Base-by-base conservation (phyloP, 2,797 vertebrate genomes). In the Leptoclinus maculatus region DNA sequence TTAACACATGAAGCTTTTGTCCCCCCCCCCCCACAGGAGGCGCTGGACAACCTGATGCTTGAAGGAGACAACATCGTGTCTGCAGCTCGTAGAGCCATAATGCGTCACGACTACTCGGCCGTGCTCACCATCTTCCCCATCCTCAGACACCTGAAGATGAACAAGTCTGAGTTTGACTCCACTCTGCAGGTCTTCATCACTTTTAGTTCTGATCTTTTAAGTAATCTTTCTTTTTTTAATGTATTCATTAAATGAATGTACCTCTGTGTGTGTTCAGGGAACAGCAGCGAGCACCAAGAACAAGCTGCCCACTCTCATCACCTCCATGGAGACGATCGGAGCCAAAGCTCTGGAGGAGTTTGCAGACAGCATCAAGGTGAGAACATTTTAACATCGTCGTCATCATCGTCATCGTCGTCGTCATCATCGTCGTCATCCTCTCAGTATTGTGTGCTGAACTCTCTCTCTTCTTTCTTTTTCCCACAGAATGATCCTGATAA, bases 251-350 rank as follows among this genome's bases (percentile, higher is more conserved):
- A 29, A 8, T 56, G 0, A 10, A 0, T 5, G 4, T 13, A 5
- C 12, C 13, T 43, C 29, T 32, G 29, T 59, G 7, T 56, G 7
- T 56, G 4, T 90, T 11, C 91, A 99, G 98, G 98, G 98, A 23
- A 99, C 98, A 0, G 97, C 98, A 0, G 98, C 98, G 66, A 97
- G 97, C 91, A 99, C 98, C 47, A 99, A 99, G 94, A 99, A 99
- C 95, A 99, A 99, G 87, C 96, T 99, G 54, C 98, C 98, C 0
- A 93, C 96, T 4, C 96, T 99, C 75, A 99, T 99, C 92, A 97
- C 97, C 25, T 97, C 98, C 70, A 99, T 99, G 97, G 98, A 99
- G 87, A 99, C 96, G 0, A 97, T 96, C 0, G 98, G 98, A 53
- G 98, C 98, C 0, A 99, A 98, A 88, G 98, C 98, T 0, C 94